Percentiles rank a stretch among this genome's conserved stretches.
Conservation (phyloP, 1,140 invertebrate species). For the Drosophila punjabiensis region DNA sequence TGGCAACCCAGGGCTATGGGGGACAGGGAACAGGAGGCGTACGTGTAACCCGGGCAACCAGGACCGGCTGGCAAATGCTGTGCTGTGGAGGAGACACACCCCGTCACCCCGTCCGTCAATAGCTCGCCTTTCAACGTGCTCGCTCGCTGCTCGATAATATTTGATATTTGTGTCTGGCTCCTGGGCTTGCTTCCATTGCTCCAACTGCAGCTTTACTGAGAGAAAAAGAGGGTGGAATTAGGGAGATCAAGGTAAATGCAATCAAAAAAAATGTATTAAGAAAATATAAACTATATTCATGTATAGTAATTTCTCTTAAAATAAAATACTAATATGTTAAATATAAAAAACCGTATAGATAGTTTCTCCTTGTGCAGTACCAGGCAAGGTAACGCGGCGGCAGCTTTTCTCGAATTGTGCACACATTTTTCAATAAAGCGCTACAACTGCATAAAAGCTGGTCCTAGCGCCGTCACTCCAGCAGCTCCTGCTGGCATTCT, state of each 20-base stretch:
- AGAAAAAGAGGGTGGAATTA: background rate
- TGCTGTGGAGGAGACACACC: slow-evolving; percentile 31
- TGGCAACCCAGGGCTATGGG: slow-evolving; percentile 49
- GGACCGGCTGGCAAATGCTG: slow-evolving; percentile 60
- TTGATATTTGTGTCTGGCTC: slow-evolving; percentile 66
- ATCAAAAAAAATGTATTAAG: background rate
- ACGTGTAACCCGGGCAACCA: slow-evolving; percentile 43
- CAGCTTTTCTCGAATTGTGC: slow-evolving; percentile 71
- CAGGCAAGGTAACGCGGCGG: slow-evolving; percentile 42
- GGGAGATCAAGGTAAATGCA: background rate
- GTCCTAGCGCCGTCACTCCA: slow-evolving; percentile 5
- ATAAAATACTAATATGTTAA: background rate
- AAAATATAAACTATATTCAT: background rate
- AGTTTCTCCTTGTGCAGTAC: background rate
- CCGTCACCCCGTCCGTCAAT: slow-evolving; percentile 73
- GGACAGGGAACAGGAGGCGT: slow-evolving; percentile 22
- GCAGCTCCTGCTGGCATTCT: slow-evolving; percentile 26
- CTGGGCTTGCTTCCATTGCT: slow-evolving; percentile 10
- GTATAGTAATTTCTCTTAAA: rapidly evolving
- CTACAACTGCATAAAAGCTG: slow-evolving; percentile 58
- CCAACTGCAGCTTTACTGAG: slow-evolving; percentile 20
- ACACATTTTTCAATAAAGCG: slow-evolving; percentile 79
- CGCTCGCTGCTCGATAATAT: slow-evolving; percentile 69
- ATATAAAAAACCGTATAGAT: background rate
- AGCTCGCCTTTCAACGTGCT: slow-evolving; percentile 47